These are phyloP conservation scores for Allacma fusca DNA, from an alignment of 2,888 invertebrate species.

Conservation along the genomic window DNA sequence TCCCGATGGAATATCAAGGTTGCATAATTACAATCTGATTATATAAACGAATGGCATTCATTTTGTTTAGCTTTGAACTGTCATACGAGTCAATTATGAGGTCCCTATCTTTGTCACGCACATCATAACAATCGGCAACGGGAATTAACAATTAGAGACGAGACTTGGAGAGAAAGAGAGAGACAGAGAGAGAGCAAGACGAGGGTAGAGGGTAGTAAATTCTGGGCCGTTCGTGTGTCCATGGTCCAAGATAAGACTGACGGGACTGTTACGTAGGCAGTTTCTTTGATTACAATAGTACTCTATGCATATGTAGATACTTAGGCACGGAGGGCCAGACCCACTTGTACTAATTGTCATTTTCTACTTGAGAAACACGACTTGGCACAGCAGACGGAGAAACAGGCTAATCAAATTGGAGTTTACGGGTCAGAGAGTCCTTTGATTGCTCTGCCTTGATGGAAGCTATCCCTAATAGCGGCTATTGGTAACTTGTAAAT, in stretches of 20 bases:
- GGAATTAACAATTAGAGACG: background rate
- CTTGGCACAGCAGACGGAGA: background rate
- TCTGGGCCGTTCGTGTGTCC: background rate
- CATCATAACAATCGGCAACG: background rate
- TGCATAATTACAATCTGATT: slow-evolving; percentile 13
- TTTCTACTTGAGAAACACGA: no score
- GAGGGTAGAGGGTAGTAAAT: background rate
- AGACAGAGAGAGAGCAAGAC: background rate
- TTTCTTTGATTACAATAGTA: no score
- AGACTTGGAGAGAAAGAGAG: background rate
- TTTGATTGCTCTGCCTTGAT: background rate
- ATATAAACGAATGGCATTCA: background rate
- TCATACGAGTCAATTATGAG: slow-evolving; percentile 2
- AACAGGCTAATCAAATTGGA: background rate
- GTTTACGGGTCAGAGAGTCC: background rate
- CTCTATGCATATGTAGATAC: no score
- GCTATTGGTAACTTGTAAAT: background rate
- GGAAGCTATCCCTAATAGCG: background rate
- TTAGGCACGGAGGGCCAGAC: no score
- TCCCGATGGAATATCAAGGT: background rate
- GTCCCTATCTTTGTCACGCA: slow-evolving; percentile 1
- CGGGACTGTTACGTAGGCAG: background rate
- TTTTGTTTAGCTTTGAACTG: slow-evolving; percentile 7
- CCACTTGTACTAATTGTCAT: no score
- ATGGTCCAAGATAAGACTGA: background rate